A percentile compares a stretch with the other conserved stretches of the same genome.
Conservation (phyloP, 2,113 vertebrate species). For the Eleginops maclovinus region DNA sequence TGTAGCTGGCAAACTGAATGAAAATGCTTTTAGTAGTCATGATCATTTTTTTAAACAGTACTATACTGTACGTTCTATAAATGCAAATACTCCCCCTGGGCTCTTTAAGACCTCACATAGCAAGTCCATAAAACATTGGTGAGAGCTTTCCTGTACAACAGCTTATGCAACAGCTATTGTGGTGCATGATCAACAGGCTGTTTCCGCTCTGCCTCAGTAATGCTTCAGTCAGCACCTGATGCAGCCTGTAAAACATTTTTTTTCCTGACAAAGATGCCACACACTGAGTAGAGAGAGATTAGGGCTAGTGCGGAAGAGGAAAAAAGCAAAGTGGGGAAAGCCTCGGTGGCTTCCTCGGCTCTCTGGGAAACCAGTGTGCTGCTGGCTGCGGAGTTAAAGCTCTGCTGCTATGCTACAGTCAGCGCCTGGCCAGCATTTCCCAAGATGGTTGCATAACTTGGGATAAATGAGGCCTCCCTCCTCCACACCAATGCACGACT, state of each 20-base stretch:
- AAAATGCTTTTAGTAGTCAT: not conserved
- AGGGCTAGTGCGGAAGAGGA: conserved; percentile 7
- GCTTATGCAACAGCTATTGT: conserved; percentile 73
- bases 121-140: conserved; percentile 67
- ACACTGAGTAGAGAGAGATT: conserved; percentile 39
- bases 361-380: conserved; percentile 55
- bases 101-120: conserved; percentile 46
- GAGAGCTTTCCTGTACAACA: conserved; percentile 54
- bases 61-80: conserved; percentile 14
- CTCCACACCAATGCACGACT: conserved; percentile 74
- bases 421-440: conserved; percentile 72
- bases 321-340: conserved; percentile 52
- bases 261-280: conserved; percentile 49
- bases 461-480: conserved; percentile 79
- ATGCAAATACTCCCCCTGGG: conserved; percentile 35
- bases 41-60: not conserved
- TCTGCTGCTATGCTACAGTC: conserved; percentile 63
- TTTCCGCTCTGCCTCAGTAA: conserved; percentile 53
- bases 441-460: conserved; percentile 82
- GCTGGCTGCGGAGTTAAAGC: conserved; percentile 61
- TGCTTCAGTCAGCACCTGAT: conserved; percentile 73
- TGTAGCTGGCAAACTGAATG: not conserved
- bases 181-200: conserved; percentile 64
- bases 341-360: conserved; percentile 54
- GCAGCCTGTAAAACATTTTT: conserved; percentile 39